Conservation (phyloP, 2,797 vertebrate genomes). For the Eospalax fontanierii region DNA sequence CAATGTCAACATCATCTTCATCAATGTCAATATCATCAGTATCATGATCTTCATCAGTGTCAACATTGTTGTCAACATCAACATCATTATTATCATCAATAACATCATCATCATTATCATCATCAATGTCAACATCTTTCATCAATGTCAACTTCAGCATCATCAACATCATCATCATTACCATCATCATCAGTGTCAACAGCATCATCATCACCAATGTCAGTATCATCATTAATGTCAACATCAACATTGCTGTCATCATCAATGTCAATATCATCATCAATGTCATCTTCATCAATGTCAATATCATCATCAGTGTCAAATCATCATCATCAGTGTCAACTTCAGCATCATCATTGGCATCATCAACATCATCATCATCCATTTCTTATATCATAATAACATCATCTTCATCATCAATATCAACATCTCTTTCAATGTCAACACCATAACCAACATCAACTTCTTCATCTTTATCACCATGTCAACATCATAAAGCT, state of each 20-base stretch:
- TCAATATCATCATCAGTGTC: no score
- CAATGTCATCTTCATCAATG: background rate
- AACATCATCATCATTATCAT: no score
- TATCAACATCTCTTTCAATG: background rate
- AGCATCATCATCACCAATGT: no score
- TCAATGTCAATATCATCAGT: fast-evolving
- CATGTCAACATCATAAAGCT: background rate
- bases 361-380: background rate
- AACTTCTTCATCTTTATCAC: fast-evolving
- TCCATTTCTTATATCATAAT: no score
- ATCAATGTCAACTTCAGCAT: background rate
- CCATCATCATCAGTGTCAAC: no score
- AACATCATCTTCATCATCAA: background rate
- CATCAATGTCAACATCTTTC: no score
- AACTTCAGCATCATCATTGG: fast-evolving
- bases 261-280: background rate
- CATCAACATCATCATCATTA: no score
- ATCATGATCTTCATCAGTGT: fast-evolving
- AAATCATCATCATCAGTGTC: background rate
- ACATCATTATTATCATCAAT: no score
- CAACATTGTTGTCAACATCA: fast-evolving
- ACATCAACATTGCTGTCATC: no score
- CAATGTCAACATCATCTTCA: background rate
- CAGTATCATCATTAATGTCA: no score
- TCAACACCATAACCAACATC: fast-evolving